Evolutionary conservation across 2,797 vertebrate genomes (phyloP), one percentile per base, ranked within the genome.

Genomic region (Cetoscarus ocellatus): DNA sequence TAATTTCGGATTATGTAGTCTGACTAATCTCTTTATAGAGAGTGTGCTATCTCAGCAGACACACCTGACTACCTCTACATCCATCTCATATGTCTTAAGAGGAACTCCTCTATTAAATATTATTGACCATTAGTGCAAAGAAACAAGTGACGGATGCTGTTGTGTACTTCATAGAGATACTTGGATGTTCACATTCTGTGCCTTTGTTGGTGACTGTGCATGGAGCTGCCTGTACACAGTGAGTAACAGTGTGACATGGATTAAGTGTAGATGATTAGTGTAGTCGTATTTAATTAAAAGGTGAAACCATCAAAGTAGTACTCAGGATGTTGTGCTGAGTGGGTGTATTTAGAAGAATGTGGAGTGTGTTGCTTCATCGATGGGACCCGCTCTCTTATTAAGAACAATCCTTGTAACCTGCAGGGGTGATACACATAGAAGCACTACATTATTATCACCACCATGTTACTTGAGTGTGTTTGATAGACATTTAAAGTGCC

Each of bases 11-110:
- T 98, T 98, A 97, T 91, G 92, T 85, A 82, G 90, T 88, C 83
- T 74, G 86, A 84, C 86, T 98, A 98, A 98, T 98, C 97, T 96
- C 95, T 96, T 99, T 96, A 97, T 94, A 90, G 91, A 93, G 92
- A 94, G 93, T 95, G 87, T 97, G 96, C 95, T 90, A 89, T 92
- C 94, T 98, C 97, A 98, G 96, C 96, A 93, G 88, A 90, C 90
- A 91, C 74, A 88, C 88, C 88, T 90, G 83, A 78, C 84, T 86
- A 77, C 77, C 81, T 85, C 82, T 74, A 74, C 69, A 80, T 83
- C 54, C 60, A 83, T 66, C 80, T 77, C 74, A 85, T 75, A 78
- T 82, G 80, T 83, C 82, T 80, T 56, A 63, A 61, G 44, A 60
- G 77, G 71, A 81, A 67, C 66, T 6, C 70, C 51, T 78, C 48